Percentiles rank a stretch among this genome's conserved stretches.
These are phyloP conservation scores for Pollicipes pollicipes DNA, from an alignment of 1,140 invertebrate species.

Conservation along the genomic window DNA sequence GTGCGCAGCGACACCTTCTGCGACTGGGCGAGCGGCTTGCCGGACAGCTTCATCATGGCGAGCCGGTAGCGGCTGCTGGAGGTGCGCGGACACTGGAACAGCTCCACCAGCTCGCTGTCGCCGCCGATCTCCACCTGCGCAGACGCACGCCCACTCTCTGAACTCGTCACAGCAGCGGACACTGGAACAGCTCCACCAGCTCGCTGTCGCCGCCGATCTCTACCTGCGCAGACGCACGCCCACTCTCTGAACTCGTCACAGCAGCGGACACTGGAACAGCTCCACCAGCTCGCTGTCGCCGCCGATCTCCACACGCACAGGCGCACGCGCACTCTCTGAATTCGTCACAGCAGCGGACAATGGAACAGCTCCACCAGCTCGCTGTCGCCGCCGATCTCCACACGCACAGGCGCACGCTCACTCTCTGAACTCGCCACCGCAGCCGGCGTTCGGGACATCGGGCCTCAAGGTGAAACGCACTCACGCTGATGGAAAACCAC, in stretches of 20 bases:
- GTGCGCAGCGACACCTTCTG: conserved; percentile 52
- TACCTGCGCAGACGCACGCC: conserved; percentile 24
- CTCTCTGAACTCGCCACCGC: too few relatives aligned
- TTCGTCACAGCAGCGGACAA: too few relatives aligned
- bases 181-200: conserved; percentile 49
- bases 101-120: conserved; percentile 60
- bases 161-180: conserved; percentile 14
- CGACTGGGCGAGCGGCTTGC: conserved; percentile 58
- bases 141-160: conserved; percentile 7
- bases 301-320: conserved; percentile 56
- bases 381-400: too few relatives aligned
- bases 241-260: too few relatives aligned
- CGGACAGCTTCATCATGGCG: conserved; percentile 52
- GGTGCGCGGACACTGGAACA: conserved; percentile 52
- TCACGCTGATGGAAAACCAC: too few relatives aligned
- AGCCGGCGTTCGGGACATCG: too few relatives aligned
- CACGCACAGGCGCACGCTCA: too few relatives aligned
- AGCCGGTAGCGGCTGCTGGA: conserved; percentile 47
- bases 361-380: too few relatives aligned
- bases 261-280: conserved; percentile 52
- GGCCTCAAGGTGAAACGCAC: too few relatives aligned
- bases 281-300: conserved; percentile 66
- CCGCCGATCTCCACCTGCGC: conserved; percentile 56
- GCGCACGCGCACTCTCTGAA: too few relatives aligned
- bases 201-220: conserved; percentile 45